Evolutionary conservation across 2,113 vertebrate genomes (phyloP), one percentile per base, ranked within the genome.

Genomic region (Trichomycterus rosablanca): DNA sequence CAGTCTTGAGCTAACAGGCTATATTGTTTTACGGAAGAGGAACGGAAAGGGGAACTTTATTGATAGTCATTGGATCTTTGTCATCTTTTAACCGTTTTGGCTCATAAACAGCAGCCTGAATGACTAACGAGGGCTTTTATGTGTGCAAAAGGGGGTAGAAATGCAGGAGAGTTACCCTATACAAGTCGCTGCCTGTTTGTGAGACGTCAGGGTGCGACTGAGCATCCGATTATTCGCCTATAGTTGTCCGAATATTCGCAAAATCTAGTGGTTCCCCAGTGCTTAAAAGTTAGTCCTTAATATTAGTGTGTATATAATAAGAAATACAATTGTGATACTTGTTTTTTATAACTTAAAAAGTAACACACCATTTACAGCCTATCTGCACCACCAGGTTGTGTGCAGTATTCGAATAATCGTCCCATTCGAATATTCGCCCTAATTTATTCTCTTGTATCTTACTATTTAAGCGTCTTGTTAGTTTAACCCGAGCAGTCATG

Each of bases 401-500:
- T 30, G 26, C 26, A n/a, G 26, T 30, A 30, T 30, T 30, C 26
- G 26, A n/a, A n/a, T n/a, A n/a, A n/a, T n/a, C n/a, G n/a, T n/a
- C n/a, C n/a, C n/a, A n/a, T 30, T 30, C 26, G 26, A 30, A 30
- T 30, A 30, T 30, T 37, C n/a, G 35, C 1, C 22, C 70, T 74
- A 73, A 83, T 64, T 80, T 77, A 80, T 76, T n/a, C n/a, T n/a
- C n/a, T n/a, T 61, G 4, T 24, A 6, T 48, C 12, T 19, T 64
- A 3, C n/a, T 48, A 1, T 51, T 30, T 22, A 49, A 4, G 50
- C 14, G 24, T 51, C 18, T 74, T 81, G 80, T 72, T 80, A 81
- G 79, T 81, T 76, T 68, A 52, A 55, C n/a, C n/a, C n/a, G 52
- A 76, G 72, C 78, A 60, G 87, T 88, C 72, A 93, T 95, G 84